Base-by-base conservation (phyloP, 2,113 vertebrate species). In the Xiphias gladius region DNA sequence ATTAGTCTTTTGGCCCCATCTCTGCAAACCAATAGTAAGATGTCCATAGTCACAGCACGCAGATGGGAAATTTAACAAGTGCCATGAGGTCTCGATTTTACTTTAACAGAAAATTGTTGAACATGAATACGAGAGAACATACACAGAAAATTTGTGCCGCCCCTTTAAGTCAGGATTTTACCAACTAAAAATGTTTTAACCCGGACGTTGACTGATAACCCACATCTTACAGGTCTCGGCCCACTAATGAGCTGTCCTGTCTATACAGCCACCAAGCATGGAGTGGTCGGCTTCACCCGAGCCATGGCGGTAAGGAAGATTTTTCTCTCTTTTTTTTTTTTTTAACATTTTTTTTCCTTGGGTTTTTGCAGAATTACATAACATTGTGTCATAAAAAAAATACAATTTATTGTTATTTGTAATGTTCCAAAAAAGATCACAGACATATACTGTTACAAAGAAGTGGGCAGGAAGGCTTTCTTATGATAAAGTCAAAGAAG, bases 251-350 rank as follows among this genome's bases (percentile, higher is more conserved):
- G 65, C 24, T 78, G 84, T 32, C 95, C 95, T 0, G 89, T 93
- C 63, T 96, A 96, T 71, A 95, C 95, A 0, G 94, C 95, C 22
- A 89, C 93, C 9, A 96, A 96, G 64, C 79, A 91, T 0, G 94
- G 91, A 0, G 93, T 95, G 59, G 48, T 95, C 0, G 94, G 94
- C 32, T 96, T 96, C 85, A 94, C 92, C 10, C 79, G 94, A 61
- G 92, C 95, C 4, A 76, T 94, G 81, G 93, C 93, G 10, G 95
- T 95, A 88, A 88, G 92, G 55, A 61, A 2, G 4, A 8, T 35
- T 68, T 32, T 20, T 32, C 20, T 5, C 13, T 0, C 6, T 46
- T 69, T 13, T 35, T 69, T 3, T 57, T 24, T 5, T 57, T 13
- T 13, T 12, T 13, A 54, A 9, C 37, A 5, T 10, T 10, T 11